Base-by-base conservation (phyloP, 2,113 vertebrate genomes). In the Erpornis zantholeuca region DNA sequence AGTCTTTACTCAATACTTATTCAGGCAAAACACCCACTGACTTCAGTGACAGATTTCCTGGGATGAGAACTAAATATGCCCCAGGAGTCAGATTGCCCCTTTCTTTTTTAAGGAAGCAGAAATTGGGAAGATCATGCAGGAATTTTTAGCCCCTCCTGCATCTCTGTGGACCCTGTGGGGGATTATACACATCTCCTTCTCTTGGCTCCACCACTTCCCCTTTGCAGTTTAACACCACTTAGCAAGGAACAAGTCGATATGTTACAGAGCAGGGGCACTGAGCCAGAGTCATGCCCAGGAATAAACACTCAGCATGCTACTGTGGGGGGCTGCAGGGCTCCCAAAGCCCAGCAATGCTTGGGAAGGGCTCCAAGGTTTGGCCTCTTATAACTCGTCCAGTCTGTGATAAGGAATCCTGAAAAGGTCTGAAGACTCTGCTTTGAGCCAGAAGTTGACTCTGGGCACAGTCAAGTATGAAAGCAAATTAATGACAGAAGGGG, bases 1-100 rank as follows among this genome's bases (percentile, higher is more conserved):
- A 80, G 87, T 88, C 86, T 95, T 92, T 93, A 76, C 96, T 92
- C 68, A 93, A 31, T 92, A 96, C 76, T 71, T 90, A 94, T 56
- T 96, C 63, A 86, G 86, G 86, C 78, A 96, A 93, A 95, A 91
- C 81, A 75, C 56, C 35, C 63, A 52, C 72, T 81, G 64, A 57
- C 72, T 94, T 86, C 91, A 85, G 73, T 76, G 56, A 93, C 78
- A 52, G 82, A 93, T 95, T 95, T 95, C 57, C 90, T 31, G 38
- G 57, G 83, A 78, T 59, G 54, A 94, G 53, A 49, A 78, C 81
- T 92, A 54, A 87, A 95, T 92, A 91, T 38, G 49, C 49, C 90
- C 82, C 90, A 86, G 61, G 93, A 86, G 93, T 54, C 82, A 88
- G 69, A 94, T 57, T 78, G 57, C 35, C 44, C n/a, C 72, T 76